Evolutionary conservation across 1,140 invertebrate genomes (phyloP), one percentile per base, ranked within the genome.

Genomic region (Drosophila trapezifrons): DNA sequence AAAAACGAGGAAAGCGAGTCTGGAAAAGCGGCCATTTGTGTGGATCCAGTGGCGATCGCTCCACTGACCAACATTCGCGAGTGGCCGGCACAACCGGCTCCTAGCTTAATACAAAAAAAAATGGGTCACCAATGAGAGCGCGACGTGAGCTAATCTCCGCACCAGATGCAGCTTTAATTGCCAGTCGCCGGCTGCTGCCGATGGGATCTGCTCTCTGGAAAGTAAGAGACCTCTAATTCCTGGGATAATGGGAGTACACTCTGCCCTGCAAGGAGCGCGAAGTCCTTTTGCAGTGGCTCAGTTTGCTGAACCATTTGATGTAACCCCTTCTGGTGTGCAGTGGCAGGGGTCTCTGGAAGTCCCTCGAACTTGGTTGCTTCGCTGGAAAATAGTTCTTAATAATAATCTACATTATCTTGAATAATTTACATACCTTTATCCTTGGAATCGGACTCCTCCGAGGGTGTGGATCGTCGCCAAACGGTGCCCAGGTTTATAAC

Each of bases 111-210:
- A 32, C 27, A 13, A 8, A 10, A 35, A 15, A 4, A 52, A 35
- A 52, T 86, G 70, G 82, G 82, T 85, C 82, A 86, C 49, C 32
- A 46, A 42, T 25, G 29, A 76, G 52, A 75, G 37, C 25, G 38
- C 20, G 45, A 76, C 75, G 75, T 81, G 74, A 69, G 78, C 80
- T 78, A 72, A 78, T 81, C 65, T 62, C 67, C 59, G 56, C 78
- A 56, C 45, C 58, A 75, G 58, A 71, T 75, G 69, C 60, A 70
- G 67, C 86, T 86, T 86, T 86, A 85, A 85, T 85, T 86, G 82
- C 82, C 82, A 76, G 72, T 78, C 70, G 64, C 66, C 69, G 43
- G 27, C 18, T 54, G 51, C 63, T 5, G 12, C 27, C 12, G 12
- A 37, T 22, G 29, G 13, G 32, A 40, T 25, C 49, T 15, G 17